Evolutionary conservation across 2,113 vertebrate species (phyloP).

Genomic region (Rynchops niger): DNA sequence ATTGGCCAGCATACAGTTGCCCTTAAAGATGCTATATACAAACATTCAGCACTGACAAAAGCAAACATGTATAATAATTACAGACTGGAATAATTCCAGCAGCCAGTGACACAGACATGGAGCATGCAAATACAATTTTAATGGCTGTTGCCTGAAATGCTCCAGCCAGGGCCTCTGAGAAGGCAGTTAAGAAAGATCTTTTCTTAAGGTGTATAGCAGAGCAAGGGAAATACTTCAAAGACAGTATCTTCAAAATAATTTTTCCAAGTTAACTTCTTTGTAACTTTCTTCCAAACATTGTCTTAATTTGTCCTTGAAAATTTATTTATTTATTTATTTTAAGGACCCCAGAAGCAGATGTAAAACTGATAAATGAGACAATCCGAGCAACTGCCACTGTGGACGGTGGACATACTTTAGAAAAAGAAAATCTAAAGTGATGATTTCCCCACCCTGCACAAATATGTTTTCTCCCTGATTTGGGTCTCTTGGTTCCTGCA

Average conservation of each 20-base stretch:
- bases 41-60: background rate
- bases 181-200: background rate
- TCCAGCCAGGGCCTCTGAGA: background rate
- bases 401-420: background rate
- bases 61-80: background rate
- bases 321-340: background rate
- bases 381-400: background rate
- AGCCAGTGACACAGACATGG: background rate
- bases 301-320: background rate
- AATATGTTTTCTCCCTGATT: background rate
- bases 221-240: background rate
- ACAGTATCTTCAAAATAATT: background rate
- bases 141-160: background rate
- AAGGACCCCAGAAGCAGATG: background rate
- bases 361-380: background rate
- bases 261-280: background rate
- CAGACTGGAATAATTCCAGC: background rate
- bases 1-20: background rate
- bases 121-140: background rate
- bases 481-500: background rate
- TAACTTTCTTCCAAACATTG: background rate
- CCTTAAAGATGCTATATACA: background rate
- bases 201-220: background rate
- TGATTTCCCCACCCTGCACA: background rate
- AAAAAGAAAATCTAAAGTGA: background rate